phyloP scores from a whole-genome alignment of 2,797 vertebrate genomes.

The Pterois miles region DNA sequence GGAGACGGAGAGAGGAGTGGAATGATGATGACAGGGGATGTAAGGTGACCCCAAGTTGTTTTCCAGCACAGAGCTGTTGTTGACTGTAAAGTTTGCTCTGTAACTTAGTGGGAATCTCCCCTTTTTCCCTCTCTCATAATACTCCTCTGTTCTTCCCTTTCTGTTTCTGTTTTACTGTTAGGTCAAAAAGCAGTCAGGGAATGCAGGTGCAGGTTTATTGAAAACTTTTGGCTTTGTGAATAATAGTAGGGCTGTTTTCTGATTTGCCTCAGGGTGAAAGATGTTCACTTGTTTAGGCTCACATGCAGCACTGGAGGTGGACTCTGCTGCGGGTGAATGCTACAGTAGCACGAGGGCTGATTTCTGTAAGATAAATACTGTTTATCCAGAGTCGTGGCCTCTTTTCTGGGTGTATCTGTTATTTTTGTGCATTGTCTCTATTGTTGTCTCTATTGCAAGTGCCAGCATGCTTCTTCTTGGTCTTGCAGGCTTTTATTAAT shows the following conservation, averaged over 20 bases:
- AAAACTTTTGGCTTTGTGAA: not conserved
- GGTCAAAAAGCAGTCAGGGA: not conserved
- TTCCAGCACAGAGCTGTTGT: conserved; percentile 18
- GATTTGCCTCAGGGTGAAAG: not conserved
- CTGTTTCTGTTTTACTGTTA: not conserved
- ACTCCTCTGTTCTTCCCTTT: not conserved
- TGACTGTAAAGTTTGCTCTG: conserved; percentile 21
- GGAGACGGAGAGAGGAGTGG: conserved; percentile 9
- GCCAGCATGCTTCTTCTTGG: conserved; percentile 12
- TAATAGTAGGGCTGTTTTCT: not conserved
- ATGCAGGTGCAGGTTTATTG: too few relatives aligned
- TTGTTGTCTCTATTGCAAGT: conserved; percentile 7
- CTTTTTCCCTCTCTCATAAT: not conserved
- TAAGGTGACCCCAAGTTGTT: conserved; percentile 31
- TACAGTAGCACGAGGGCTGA: not conserved
- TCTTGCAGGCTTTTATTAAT: not conserved
- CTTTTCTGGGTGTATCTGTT: not conserved
- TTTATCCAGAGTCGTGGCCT: not conserved
- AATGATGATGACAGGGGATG: conserved; percentile 11
- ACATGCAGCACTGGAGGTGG: not conserved
- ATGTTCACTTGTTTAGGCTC: not conserved
- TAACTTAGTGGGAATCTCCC: not conserved
- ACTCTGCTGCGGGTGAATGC: not conserved
- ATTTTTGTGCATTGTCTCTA: not conserved
- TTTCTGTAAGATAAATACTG: not conserved